Conservation (phyloP, 2,797 vertebrate species). For the Poeciliopsis paucimaculata region DNA sequence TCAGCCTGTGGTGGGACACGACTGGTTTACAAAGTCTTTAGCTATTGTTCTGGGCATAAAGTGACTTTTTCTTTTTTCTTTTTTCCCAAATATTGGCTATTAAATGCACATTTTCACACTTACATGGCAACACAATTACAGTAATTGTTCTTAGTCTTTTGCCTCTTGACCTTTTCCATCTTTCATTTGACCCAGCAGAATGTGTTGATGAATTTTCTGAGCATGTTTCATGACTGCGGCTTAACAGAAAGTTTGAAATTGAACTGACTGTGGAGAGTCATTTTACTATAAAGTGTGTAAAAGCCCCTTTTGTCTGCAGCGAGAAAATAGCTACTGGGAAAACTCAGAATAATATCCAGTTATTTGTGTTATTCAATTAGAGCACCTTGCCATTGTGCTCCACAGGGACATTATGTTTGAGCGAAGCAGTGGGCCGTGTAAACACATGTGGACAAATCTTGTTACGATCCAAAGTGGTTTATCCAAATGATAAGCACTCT, state of each 20-base stretch:
- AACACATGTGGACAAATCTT: constrained; percentile 1
- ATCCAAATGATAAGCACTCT: background rate
- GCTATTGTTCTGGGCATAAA: background rate
- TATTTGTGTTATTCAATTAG: constrained; percentile 2
- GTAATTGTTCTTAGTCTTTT: background rate
- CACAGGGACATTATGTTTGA: background rate
- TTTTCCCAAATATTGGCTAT: background rate
- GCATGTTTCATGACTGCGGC: background rate
- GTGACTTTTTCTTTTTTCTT: background rate
- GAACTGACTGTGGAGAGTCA: background rate
- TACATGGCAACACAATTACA: background rate
- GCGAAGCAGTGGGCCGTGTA: background rate
- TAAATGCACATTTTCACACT: background rate
- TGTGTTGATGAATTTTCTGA: background rate
- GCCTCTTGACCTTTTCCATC: background rate
- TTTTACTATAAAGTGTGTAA: background rate
- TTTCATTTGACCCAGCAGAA: background rate
- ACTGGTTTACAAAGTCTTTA: background rate
- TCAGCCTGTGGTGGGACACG: background rate
- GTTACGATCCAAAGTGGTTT: background rate
- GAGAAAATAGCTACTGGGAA: background rate
- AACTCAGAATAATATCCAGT: background rate
- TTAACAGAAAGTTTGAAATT: background rate
- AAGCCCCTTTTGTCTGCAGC: background rate
- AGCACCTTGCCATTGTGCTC: background rate